phyloP scores from a whole-genome alignment of 2,888 invertebrate genomes.

The Drosophila neotestacea region DNA sequence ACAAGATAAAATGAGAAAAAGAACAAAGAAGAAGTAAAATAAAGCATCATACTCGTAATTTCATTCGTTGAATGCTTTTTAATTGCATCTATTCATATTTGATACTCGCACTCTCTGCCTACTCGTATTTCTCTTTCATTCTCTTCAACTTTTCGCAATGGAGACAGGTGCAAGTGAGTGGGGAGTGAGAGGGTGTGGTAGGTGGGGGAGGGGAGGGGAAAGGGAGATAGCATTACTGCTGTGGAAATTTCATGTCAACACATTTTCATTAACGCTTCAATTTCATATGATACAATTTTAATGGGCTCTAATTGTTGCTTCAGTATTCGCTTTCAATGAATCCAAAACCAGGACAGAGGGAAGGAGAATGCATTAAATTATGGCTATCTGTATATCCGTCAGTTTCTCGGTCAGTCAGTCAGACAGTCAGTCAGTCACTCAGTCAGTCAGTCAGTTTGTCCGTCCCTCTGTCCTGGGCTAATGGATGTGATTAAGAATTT shows the following conservation, averaged over 20 bases:
- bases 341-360: background rate
- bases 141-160: background rate
- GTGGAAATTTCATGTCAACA: constrained; percentile 36
- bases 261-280: constrained; percentile 57
- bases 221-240: background rate
- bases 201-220: background rate
- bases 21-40: constrained; percentile 10
- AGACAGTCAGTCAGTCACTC: constrained; percentile 3
- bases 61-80: constrained; percentile 49
- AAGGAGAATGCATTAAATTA: constrained; percentile 29
- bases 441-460: constrained; percentile 2
- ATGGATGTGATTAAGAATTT: constrained; percentile 52
- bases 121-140: background rate
- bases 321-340: constrained; percentile 16
- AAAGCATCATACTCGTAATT: constrained; percentile 31
- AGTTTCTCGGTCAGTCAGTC: background rate
- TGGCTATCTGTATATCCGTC: constrained; percentile 11
- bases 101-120: constrained; percentile 15
- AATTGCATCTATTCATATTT: constrained; percentile 47
- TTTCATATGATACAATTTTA: constrained; percentile 61
- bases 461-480: constrained; percentile 22
- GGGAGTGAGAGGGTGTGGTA: background rate
- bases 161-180: background rate
- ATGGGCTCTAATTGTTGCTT: constrained; percentile 54
- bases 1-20: background rate